Evolutionary conservation across 2,888 invertebrate genomes (phyloP).

Genomic region (Conus canariensis): DNA sequence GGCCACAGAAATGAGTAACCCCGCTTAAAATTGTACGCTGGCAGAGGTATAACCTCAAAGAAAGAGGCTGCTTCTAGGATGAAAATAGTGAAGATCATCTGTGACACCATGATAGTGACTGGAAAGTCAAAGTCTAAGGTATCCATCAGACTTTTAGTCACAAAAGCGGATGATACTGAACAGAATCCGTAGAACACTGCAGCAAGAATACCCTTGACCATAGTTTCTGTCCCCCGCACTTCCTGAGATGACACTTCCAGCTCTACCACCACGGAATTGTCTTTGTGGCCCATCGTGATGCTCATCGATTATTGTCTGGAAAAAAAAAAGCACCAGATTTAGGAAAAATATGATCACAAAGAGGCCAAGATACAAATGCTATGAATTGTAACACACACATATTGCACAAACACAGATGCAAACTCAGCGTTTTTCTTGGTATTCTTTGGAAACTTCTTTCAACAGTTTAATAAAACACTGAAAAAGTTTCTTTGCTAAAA

Average conservation of each 20-base stretch:
- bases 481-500: too few relatives aligned
- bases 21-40: conserved; percentile 77
- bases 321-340: background rate
- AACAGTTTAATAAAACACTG: too few relatives aligned
- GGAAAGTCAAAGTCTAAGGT: conserved; percentile 80
- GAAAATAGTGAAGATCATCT: conserved; percentile 79
- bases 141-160: conserved; percentile 79
- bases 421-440: too few relatives aligned
- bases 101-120: conserved; percentile 80
- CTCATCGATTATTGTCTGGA: background rate
- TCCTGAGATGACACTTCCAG: conserved; percentile 38
- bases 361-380: background rate
- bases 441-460: too few relatives aligned
- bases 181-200: conserved; percentile 78
- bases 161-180: conserved; percentile 79
- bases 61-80: conserved; percentile 76
- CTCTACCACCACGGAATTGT: conserved; percentile 32
- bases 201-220: conserved; percentile 67
- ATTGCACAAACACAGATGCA: background rate
- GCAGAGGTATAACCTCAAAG: conserved; percentile 68
- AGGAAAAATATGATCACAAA: background rate
- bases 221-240: conserved; percentile 43
- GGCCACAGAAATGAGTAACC: conserved; percentile 79
- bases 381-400: background rate
- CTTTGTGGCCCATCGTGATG: conserved; percentile 34